phyloP scores from a whole-genome alignment of 1,140 invertebrate species.

The Magallana angulata region DNA sequence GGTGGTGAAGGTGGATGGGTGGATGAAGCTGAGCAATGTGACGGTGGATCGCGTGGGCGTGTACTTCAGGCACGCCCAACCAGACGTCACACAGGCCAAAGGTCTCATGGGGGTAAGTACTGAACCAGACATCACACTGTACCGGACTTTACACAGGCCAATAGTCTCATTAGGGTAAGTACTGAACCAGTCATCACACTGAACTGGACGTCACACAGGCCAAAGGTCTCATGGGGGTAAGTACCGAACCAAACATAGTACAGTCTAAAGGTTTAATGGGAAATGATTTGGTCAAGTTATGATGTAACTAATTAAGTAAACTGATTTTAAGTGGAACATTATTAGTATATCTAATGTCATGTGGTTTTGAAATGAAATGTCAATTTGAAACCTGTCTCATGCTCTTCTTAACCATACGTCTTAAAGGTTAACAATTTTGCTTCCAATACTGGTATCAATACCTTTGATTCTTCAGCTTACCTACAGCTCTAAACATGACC shows the following conservation, averaged over 20 bases:
- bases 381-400: too few relatives aligned
- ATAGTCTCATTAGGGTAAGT: background rate
- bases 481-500: constrained; percentile 80
- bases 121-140: constrained; percentile 64
- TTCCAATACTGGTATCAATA: too few relatives aligned
- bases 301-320: too few relatives aligned
- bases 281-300: background rate
- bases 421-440: too few relatives aligned
- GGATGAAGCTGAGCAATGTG: constrained; percentile 90
- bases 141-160: constrained; percentile 52
- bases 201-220: background rate
- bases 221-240: background rate
- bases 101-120: constrained; percentile 61
- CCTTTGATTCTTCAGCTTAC: constrained; percentile 80
- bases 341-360: too few relatives aligned
- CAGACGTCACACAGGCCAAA: constrained; percentile 68
- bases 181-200: background rate
- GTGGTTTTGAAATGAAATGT: too few relatives aligned
- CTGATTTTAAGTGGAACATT: too few relatives aligned
- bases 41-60: constrained; percentile 96
- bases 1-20: constrained; percentile 92
- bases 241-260: background rate
- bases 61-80: constrained; percentile 90
- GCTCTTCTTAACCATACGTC: too few relatives aligned
- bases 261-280: background rate